A percentile compares a stretch with the other conserved stretches of the same genome.
These are phyloP conservation scores for Nerophis ophidion DNA, from an alignment of 2,113 vertebrate genomes.

Conservation along the genomic window DNA sequence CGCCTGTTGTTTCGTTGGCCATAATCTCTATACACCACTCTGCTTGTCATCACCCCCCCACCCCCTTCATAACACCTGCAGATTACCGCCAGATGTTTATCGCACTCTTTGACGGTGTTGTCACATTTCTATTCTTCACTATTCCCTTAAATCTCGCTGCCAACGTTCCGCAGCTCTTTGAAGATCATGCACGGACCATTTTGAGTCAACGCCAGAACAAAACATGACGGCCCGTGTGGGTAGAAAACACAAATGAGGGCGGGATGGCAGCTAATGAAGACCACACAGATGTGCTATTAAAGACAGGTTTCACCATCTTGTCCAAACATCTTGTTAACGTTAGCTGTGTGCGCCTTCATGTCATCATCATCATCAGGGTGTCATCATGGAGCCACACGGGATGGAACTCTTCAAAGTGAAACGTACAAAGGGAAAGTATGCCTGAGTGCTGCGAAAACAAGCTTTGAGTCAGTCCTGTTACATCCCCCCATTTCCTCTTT, in stretches of 20 bases:
- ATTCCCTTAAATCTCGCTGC: conserved; percentile 27
- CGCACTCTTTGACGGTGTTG: conserved; percentile 30
- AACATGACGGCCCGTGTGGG: conserved; percentile 40
- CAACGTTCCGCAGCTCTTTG: conserved; percentile 46
- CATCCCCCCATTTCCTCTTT: no score
- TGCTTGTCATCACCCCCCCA: conserved; percentile 24
- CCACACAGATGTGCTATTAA: conserved; percentile 43
- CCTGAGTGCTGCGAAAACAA: conserved; percentile 44
- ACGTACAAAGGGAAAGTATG: conserved; percentile 60
- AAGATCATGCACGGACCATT: conserved; percentile 31
- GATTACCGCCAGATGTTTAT: conserved; percentile 53
- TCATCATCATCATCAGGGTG: conserved; percentile 40
- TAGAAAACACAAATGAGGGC: conserved; percentile 17
- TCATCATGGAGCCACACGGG: not conserved
- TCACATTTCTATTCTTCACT: conserved; percentile 13
- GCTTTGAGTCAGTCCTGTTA: conserved; percentile 62
- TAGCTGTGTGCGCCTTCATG: conserved; percentile 7
- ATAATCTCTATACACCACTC: not conserved
- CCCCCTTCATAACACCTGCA: conserved; percentile 59
- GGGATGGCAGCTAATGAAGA: conserved; percentile 23
- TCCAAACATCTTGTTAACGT: not conserved
- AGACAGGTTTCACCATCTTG: not conserved
- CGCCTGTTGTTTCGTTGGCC: no score
- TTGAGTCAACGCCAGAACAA: conserved; percentile 30
- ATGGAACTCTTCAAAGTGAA: conserved; percentile 55